phyloP scores from a whole-genome alignment of 2,797 vertebrate genomes.

The Chelmon rostratus region DNA sequence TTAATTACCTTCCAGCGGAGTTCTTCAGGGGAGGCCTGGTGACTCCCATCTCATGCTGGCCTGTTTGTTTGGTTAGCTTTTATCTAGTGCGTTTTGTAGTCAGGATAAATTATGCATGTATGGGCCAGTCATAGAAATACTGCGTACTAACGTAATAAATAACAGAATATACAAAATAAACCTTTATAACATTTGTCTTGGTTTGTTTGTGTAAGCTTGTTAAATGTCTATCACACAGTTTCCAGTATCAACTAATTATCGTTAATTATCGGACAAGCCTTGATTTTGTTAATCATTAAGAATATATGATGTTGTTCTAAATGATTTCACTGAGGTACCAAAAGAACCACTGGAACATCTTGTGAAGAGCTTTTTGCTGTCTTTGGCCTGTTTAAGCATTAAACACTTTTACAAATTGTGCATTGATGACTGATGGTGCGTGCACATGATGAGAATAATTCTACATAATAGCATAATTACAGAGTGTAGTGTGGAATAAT shows the following conservation, averaged over 20 bases:
- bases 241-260: background rate
- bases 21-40: constrained; percentile 69
- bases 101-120: constrained; percentile 8
- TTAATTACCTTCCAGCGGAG: constrained; percentile 81
- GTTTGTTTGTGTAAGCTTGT: background rate
- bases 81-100: constrained; percentile 3
- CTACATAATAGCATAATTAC: constrained; percentile 59
- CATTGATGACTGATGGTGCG: constrained; percentile 30
- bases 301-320: background rate
- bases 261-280: background rate
- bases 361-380: background rate
- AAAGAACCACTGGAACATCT: background rate
- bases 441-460: constrained; percentile 51
- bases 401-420: constrained; percentile 23
- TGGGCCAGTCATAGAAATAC: background rate
- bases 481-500: constrained; percentile 53
- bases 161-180: constrained; percentile 1
- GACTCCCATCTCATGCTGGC: constrained; percentile 61
- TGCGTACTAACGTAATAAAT: constrained; percentile 3
- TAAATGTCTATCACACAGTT: background rate
- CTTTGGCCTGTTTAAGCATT: background rate
- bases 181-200: background rate
- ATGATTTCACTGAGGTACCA: background rate
- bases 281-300: background rate
- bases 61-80: constrained; percentile 62